Evolutionary conservation across 2,113 vertebrate species (phyloP).

Genomic region (Odocoileus virginianus): DNA sequence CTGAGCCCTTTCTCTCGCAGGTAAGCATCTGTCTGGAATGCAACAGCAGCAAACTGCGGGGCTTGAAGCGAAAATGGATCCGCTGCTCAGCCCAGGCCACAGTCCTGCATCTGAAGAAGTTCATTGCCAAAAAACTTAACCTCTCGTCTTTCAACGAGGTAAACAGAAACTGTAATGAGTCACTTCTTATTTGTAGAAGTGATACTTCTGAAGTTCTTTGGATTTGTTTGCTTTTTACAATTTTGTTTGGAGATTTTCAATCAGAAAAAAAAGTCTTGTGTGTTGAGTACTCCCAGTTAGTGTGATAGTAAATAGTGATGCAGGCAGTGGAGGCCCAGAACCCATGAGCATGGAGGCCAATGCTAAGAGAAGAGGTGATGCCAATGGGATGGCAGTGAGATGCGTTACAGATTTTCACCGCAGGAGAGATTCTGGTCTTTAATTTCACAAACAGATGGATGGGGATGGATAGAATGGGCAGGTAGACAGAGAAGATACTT

Average conservation of each 20-base stretch:
- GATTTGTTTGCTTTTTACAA: background rate
- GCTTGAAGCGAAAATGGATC: conserved; percentile 98
- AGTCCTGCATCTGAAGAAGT: conserved; percentile 98
- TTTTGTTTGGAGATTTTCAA: background rate
- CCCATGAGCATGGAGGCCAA: accelerated
- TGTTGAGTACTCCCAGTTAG: background rate
- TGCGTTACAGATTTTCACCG: accelerated
- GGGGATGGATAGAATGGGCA: background rate
- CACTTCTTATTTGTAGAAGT: background rate
- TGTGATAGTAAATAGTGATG: background rate
- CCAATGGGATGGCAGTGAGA: accelerated
- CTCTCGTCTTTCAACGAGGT: conserved; percentile 99
- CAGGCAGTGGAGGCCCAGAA: background rate
- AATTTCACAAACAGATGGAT: background rate
- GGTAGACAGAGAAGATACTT: background rate
- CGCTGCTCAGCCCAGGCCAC: conserved; percentile 98
- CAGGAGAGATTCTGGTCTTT: background rate
- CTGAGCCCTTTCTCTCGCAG: conserved; percentile 73
- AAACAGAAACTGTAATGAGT: background rate
- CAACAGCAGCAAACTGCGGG: conserved; percentile 98
- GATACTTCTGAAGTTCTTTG: background rate
- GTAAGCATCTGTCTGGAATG: conserved; percentile 99
- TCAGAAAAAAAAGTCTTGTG: background rate
- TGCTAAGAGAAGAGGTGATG: accelerated
- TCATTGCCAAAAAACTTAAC: conserved; percentile 99